Conservation (phyloP, 2,797 vertebrate genomes). For the Sebastes dallii region DNA sequence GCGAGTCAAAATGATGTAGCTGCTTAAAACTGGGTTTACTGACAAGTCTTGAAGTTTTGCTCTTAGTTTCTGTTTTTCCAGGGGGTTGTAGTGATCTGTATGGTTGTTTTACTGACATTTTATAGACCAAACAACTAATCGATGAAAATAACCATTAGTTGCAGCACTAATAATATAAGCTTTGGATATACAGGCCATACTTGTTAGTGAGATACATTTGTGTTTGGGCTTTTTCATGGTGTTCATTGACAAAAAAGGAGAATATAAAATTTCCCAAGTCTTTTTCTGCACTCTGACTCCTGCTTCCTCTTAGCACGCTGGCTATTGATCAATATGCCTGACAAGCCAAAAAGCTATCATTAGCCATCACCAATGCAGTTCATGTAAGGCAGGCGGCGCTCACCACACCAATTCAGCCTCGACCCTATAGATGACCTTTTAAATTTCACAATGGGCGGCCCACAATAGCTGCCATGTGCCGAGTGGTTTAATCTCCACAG, state of each 20-base stretch:
- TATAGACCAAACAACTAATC: too few relatives aligned
- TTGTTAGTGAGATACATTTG: neutral
- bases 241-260: neutral
- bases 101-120: neutral
- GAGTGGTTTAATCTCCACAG: constrained; percentile 88
- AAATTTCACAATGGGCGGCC: constrained; percentile 85
- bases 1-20: constrained; percentile 19
- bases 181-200: neutral
- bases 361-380: constrained; percentile 37
- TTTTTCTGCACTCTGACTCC: neutral
- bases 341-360: constrained; percentile 47
- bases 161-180: neutral
- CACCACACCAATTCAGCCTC: constrained; percentile 50
- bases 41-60: neutral
- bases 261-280: neutral
- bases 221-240: neutral
- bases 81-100: neutral
- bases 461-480: constrained; percentile 87
- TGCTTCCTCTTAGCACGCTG: neutral
- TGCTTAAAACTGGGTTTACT: constrained; percentile 9
- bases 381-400: constrained; percentile 14
- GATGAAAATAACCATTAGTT: too few relatives aligned
- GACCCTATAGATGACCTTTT: constrained; percentile 85
- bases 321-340: constrained; percentile 40
- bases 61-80: neutral